Base-by-base conservation (phyloP, 2,113 vertebrate genomes). In the Heterotis niloticus region DNA sequence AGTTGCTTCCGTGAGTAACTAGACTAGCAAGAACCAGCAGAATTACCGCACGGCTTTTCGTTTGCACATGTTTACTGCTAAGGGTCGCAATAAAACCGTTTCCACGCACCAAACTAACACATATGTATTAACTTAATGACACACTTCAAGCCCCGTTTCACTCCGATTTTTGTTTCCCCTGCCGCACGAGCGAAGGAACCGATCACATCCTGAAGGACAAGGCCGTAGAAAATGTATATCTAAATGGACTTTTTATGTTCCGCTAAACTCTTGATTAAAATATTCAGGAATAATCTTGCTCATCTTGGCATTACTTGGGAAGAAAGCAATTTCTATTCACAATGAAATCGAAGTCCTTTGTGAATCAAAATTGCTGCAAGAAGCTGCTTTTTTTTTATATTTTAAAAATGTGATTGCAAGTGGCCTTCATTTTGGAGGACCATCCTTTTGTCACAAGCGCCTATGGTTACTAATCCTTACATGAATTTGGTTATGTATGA, bases 241-340 rank as follows among this genome's bases (percentile, higher is more conserved):
- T 91, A 44, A 56, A 74, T 74, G 23, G 90, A 91, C 86, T 89
- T 91, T 92, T 91, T 84, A 89, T 88, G 92, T 93, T 89, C 89
- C 89, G 85, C 83, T 89, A 90, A 90, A 34, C 87, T 91, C 88
- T 91, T 93, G 90, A 94, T 92, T 84, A 91, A 80, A 56, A 88
- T 85, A 80, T 88, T 90, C 89, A 79, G 84, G 85, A 84, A 88
- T 82, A 87, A 91, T 88, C 26, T 13, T 87, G 87, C 72, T 89
- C 87, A 83, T 89, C 84, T 84, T 86, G 76, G 87, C 84, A 87
- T 84, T 86, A 91, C 83, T 82, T 85, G 84, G 89, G n/a, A 24
- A 57, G 52, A 9, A 23, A 57, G 71, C 9, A 72, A 4, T 11
- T 29, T 52, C 54, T 0, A 17, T 23, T 56, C 20, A 56, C 18